phyloP scores from a whole-genome alignment of 2,797 vertebrate genomes.

The Chromobotia macracanthus region DNA sequence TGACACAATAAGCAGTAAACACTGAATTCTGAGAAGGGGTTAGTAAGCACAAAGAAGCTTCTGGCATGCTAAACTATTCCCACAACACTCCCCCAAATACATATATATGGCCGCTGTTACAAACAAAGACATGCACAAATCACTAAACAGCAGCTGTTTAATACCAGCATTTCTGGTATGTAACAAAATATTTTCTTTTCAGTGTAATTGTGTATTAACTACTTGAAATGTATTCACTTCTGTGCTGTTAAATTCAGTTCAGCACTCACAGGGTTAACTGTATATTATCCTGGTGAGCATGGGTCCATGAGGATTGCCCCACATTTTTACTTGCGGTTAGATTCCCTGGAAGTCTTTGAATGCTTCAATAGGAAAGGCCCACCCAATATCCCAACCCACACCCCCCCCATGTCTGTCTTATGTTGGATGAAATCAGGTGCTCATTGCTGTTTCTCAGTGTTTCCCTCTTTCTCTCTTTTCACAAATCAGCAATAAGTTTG shows the following conservation, averaged over 20 bases:
- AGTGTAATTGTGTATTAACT: background rate
- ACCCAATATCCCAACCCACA: background rate
- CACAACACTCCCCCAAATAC: background rate
- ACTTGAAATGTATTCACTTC: conserved; percentile 3
- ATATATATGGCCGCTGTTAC: background rate
- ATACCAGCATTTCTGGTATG: no score
- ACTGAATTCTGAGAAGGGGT: conserved; percentile 61
- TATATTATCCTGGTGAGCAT: conserved; percentile 47
- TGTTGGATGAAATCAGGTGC: conserved; percentile 74
- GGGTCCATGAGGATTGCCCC: conserved; percentile 41
- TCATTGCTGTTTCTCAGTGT: conserved; percentile 62
- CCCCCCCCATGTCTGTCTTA: conserved; percentile 55
- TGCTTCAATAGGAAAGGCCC: conserved; percentile 52
- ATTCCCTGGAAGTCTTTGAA: conserved; percentile 58
- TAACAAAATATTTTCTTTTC: background rate
- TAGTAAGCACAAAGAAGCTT: conserved; percentile 72
- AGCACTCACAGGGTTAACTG: conserved; percentile 51
- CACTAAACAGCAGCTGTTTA: background rate
- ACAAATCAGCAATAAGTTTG: no score
- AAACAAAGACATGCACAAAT: background rate
- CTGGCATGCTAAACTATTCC: conserved; percentile 55
- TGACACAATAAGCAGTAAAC: conserved; percentile 45
- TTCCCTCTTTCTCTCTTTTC: conserved; percentile 54
- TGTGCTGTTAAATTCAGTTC: background rate
- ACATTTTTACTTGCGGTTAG: conserved; percentile 61